Percentiles rank a stretch among this genome's conserved stretches.
Conservation (phyloP, 2,888 invertebrate genomes). For the Eutolmus rufibarbis region DNA sequence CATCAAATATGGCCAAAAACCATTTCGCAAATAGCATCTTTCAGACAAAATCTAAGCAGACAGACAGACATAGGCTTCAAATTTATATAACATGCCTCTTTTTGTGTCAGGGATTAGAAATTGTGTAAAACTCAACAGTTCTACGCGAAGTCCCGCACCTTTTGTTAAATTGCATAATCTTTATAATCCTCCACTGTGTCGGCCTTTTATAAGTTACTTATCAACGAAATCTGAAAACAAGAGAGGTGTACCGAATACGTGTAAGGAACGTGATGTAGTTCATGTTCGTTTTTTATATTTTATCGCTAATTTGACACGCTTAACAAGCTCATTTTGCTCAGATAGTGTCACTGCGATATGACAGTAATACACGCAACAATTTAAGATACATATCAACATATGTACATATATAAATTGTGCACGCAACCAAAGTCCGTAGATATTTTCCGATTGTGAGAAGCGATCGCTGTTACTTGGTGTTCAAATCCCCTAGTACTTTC, state of each 20-base stretch:
- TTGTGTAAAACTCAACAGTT: too few species aligned
- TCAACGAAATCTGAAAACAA: not conserved
- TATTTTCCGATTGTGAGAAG: not conserved
- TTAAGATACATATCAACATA: not conserved
- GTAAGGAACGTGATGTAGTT: not conserved
- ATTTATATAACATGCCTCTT: too few species aligned
- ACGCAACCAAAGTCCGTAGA: not conserved
- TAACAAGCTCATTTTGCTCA: not conserved
- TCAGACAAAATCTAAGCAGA: too few species aligned
- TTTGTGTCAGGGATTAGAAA: too few species aligned
- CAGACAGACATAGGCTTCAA: too few species aligned
- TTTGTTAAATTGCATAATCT: not conserved
- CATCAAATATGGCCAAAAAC: too few species aligned
- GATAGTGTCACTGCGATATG: not conserved
- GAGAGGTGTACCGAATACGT: not conserved
- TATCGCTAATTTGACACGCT: not conserved
- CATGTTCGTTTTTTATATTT: not conserved
- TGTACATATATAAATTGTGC: not conserved
- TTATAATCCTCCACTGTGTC: too few species aligned
- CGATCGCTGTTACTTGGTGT: not conserved
- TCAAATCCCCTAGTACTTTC: not conserved
- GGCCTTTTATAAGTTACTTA: not conserved
- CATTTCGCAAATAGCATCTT: too few species aligned
- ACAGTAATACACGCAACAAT: not conserved
- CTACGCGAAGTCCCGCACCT: too few species aligned